phyloP scores from a whole-genome alignment of 1,140 invertebrate species.

The Coptotermes formosanus region DNA sequence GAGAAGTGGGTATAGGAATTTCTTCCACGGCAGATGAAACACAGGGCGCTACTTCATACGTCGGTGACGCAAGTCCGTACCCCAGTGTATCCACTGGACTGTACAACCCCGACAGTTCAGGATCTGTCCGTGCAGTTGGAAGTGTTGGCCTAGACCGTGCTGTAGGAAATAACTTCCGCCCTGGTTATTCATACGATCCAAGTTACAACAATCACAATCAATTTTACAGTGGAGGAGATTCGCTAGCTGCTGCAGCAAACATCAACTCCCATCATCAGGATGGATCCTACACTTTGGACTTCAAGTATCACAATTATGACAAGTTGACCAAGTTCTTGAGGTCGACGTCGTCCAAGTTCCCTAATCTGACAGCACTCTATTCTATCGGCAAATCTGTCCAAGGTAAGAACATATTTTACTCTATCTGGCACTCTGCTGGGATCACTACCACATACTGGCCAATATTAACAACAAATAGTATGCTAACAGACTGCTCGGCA shows the following conservation, averaged over 20 bases:
- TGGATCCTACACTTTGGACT: constrained; percentile 56
- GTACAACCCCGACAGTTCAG: background rate
- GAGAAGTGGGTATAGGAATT: background rate
- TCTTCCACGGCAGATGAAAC: background rate
- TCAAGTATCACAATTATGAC: constrained; percentile 87
- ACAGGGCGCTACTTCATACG: background rate
- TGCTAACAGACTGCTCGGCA: too few relatives aligned
- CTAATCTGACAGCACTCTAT: constrained; percentile 83
- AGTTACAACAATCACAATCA: constrained; percentile 16
- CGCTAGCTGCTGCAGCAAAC: background rate
- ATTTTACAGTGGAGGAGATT: background rate
- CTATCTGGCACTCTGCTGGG: too few relatives aligned
- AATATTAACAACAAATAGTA: too few relatives aligned
- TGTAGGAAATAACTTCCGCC: constrained; percentile 19
- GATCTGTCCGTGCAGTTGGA: background rate
- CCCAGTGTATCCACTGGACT: background rate
- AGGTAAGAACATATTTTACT: constrained; percentile 54
- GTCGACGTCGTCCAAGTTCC: constrained; percentile 73
- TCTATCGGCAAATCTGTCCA: constrained; percentile 92
- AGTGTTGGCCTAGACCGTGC: background rate
- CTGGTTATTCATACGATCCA: constrained; percentile 23
- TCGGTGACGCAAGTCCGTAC: background rate
- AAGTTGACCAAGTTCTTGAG: constrained; percentile 81
- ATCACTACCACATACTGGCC: too few relatives aligned
- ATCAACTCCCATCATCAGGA: constrained; percentile 18